Evolutionary conservation across 2,888 invertebrate genomes (phyloP).

Genomic region (Smittia aterrima): DNA sequence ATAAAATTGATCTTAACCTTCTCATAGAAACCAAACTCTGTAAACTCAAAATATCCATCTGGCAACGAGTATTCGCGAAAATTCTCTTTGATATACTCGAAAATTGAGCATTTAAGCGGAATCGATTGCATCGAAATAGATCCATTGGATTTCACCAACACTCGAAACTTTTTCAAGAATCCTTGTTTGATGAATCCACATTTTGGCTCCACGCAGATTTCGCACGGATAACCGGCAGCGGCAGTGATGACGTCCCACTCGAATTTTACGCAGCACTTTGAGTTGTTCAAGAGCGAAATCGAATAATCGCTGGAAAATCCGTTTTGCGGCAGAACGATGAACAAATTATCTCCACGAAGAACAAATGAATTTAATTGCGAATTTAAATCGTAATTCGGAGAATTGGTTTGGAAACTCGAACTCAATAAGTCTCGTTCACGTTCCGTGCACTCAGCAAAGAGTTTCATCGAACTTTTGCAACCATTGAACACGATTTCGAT

Average conservation of each 20-base stretch:
- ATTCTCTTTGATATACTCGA: background rate
- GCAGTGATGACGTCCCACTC: background rate
- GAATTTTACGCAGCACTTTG: conserved; percentile 10
- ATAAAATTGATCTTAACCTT: background rate
- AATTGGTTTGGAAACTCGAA: background rate
- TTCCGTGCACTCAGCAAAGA: conserved; percentile 5
- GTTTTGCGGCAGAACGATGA: conserved; percentile 8
- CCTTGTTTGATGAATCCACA: background rate
- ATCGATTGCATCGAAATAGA: background rate
- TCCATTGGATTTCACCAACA: background rate
- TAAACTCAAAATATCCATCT: conserved; percentile 25
- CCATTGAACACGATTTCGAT: conserved; percentile 21
- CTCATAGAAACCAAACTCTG: background rate
- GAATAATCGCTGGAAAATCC: conserved; percentile 3
- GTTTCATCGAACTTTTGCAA: background rate
- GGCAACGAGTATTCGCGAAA: conserved; percentile 11
- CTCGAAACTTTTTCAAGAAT: background rate
- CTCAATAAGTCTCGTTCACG: background rate
- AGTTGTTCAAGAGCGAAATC: conserved; percentile 1
- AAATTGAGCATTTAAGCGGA: conserved; percentile 10
- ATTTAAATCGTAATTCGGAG: background rate
- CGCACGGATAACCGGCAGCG: background rate
- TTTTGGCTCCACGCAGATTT: background rate
- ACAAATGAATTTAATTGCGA: conserved; percentile 30
- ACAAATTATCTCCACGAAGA: conserved; percentile 24